Conservation (phyloP, 2,797 vertebrate species). For the Falco berigora region DNA sequence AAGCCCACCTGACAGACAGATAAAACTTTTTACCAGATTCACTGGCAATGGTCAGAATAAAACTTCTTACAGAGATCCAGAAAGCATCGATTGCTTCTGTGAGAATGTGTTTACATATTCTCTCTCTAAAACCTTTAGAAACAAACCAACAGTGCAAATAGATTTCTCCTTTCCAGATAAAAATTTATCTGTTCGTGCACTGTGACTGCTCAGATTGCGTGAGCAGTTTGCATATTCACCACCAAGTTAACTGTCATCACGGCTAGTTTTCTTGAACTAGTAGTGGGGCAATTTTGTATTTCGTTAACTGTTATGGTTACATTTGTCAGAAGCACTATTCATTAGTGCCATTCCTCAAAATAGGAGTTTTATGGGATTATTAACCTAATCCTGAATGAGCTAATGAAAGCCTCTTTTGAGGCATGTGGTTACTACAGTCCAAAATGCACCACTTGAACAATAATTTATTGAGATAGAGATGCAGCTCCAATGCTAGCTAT, state of each 20-base stretch:
- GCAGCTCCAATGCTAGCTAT: neutral
- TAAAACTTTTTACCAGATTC: neutral
- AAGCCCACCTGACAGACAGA: neutral
- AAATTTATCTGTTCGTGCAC: neutral
- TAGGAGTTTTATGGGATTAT: constrained; percentile 30
- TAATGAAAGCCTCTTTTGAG: constrained; percentile 51
- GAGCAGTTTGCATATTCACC: neutral
- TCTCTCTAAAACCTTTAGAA: neutral
- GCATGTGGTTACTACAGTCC: neutral
- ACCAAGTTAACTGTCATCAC: neutral
- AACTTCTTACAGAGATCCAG: neutral
- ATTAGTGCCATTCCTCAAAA: neutral
- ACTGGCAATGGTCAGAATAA: neutral
- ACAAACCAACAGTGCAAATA: neutral
- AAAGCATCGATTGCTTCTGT: neutral
- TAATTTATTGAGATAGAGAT: neutral
- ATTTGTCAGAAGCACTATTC: neutral
- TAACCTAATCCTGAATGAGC: constrained; percentile 46
- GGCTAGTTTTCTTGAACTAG: neutral
- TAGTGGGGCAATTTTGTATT: neutral
- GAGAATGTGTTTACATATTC: neutral
- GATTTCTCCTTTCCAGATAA: neutral
- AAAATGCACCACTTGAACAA: neutral
- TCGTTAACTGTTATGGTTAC: neutral
- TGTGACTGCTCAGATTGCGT: neutral